Evolutionary conservation across 2,888 invertebrate genomes (phyloP).

Genomic region (Mesoligia furuncula): DNA sequence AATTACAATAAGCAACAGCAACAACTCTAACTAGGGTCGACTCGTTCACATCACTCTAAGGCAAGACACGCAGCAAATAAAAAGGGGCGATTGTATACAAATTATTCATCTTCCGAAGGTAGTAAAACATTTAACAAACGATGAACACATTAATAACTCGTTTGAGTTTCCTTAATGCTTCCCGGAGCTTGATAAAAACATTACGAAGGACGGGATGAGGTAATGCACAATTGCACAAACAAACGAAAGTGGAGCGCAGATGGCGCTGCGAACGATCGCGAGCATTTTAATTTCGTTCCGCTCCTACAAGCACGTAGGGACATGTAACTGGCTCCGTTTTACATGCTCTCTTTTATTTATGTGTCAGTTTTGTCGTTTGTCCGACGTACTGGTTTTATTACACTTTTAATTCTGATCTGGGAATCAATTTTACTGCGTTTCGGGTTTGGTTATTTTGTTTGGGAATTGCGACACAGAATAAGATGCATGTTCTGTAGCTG

Average conservation of each 20-base stretch:
- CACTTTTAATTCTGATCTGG: slow-evolving; percentile 54
- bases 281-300: slow-evolving; percentile 70
- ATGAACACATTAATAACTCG: slow-evolving; percentile 59
- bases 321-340: slow-evolving; percentile 60
- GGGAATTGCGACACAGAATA: neutral
- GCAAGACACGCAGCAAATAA: neutral
- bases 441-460: slow-evolving; percentile 5
- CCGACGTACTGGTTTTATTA: slow-evolving; percentile 57
- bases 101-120: slow-evolving; percentile 30
- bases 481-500: neutral
- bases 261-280: slow-evolving; percentile 60
- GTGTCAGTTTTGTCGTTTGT: slow-evolving; percentile 55
- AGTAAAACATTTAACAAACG: slow-evolving; percentile 39
- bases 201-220: slow-evolving; percentile 57
- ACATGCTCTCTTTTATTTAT: slow-evolving; percentile 60
- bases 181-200: slow-evolving; percentile 66
- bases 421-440: slow-evolving; percentile 49
- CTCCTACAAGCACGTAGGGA: slow-evolving; percentile 64
- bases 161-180: slow-evolving; percentile 61
- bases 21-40: neutral
- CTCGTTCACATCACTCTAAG: neutral
- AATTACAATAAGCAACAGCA: neutral
- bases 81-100: slow-evolving; percentile 17
- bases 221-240: slow-evolving; percentile 69
- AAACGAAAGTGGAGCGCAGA: slow-evolving; percentile 68